A percentile compares a stretch with the other conserved stretches of the same genome.
phyloP scores from a whole-genome alignment of 2,113 vertebrate genomes.

The Limnothrissa miodon region DNA sequence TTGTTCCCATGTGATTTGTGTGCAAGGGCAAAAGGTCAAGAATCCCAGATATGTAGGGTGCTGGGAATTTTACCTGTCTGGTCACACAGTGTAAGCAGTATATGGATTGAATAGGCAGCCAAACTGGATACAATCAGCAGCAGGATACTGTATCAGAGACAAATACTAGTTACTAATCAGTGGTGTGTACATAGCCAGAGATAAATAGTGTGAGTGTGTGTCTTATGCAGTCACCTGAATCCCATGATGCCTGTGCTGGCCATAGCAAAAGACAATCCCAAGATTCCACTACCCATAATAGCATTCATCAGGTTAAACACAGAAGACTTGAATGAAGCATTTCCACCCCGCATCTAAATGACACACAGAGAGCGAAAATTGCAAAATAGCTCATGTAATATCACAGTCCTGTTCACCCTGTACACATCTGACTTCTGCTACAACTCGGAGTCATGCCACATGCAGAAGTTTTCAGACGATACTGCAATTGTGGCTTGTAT shows the following conservation, averaged over 20 bases:
- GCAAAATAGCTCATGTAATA: no score
- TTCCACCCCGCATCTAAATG: constrained; percentile 51
- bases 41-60: constrained; percentile 35
- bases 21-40: constrained; percentile 12
- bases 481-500: no score
- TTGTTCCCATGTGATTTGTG: background rate
- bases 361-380: constrained; percentile 18
- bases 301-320: constrained; percentile 96
- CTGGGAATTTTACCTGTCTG: constrained; percentile 79
- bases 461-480: no score
- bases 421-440: no score
- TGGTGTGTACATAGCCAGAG: background rate
- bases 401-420: no score
- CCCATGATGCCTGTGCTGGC: constrained; percentile 86
- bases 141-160: constrained; percentile 73
- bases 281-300: constrained; percentile 94
- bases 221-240: constrained; percentile 79
- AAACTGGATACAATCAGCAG: constrained; percentile 81
- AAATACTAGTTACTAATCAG: background rate
- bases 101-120: constrained; percentile 86
- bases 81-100: constrained; percentile 89
- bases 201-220: background rate
- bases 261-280: constrained; percentile 91
- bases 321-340: constrained; percentile 81
- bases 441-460: no score